These are phyloP conservation scores for Acropora yongei DNA, from an alignment of 64 coral and sea anemone genomes.

Conservation along the genomic window DNA sequence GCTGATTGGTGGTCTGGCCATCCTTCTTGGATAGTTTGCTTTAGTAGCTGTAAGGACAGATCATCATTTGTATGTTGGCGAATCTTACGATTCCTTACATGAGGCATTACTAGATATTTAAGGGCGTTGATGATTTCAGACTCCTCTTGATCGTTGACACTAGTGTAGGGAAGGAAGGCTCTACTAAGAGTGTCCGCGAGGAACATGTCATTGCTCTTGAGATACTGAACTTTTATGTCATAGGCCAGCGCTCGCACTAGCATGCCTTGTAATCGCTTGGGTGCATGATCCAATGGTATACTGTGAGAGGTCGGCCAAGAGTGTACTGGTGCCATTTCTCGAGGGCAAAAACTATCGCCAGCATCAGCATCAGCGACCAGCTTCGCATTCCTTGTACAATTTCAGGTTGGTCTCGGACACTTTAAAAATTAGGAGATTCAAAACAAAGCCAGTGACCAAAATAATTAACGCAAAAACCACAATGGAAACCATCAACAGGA, in stretches of 20 bases:
- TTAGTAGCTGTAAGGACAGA: background rate
- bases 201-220: background rate
- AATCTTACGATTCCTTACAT: background rate
- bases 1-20: background rate
- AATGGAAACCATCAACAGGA: too few species aligned
- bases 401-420: too few species aligned
- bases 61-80: constrained; percentile 11
- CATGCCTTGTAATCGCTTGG: background rate
- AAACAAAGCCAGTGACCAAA: too few species aligned
- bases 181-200: background rate
- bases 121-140: background rate
- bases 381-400: too few species aligned
- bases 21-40: background rate
- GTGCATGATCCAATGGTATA: background rate
- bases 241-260: background rate
- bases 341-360: background rate
- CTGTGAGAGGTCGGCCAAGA: background rate
- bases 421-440: too few species aligned
- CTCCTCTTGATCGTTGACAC: background rate
- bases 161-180: background rate
- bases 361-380: background rate
- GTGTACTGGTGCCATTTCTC: constrained; percentile 27
- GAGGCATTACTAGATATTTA: background rate
- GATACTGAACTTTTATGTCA: background rate
- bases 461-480: too few species aligned